Conservation (phyloP, 2,888 invertebrate species). For the Formica aserva region DNA sequence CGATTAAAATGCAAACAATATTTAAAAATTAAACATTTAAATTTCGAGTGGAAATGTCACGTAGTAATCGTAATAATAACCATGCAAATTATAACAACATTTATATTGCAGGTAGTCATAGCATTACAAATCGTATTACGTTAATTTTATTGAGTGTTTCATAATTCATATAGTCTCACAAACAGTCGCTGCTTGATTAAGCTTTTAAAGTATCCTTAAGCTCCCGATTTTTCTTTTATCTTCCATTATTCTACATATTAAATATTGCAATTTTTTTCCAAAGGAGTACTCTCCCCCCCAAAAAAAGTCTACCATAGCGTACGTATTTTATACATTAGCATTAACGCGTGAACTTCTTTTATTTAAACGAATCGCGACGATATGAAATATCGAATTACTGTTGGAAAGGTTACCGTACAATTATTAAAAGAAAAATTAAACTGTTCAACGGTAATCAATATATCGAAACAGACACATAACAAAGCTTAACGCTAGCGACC, state of each 20-base stretch:
- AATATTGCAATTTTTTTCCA: background rate
- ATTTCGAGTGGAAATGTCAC: no score
- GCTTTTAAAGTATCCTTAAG: constrained; percentile 3
- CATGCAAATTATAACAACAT: background rate
- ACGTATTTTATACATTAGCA: background rate
- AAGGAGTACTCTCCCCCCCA: background rate
- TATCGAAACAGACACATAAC: background rate
- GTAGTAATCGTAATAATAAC: background rate
- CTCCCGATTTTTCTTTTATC: constrained; percentile 1
- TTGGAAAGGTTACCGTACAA: background rate
- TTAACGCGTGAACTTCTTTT: background rate
- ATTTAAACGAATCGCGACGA: background rate
- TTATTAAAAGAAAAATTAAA: constrained; percentile 3
- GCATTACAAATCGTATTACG: constrained; percentile 13
- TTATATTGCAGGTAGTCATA: background rate
- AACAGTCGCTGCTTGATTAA: constrained; percentile 4
- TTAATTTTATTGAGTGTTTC: constrained; percentile 12
- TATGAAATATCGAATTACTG: background rate
- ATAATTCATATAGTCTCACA: background rate
- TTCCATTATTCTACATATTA: constrained; percentile 1
- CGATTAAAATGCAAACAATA: background rate
- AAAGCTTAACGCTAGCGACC: background rate
- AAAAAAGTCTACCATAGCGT: background rate
- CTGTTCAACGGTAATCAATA: background rate
- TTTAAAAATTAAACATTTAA: background rate